Evolutionary conservation across 92 coral and sea anemone genomes (phyloP).

Genomic region (Plumapathes pennacea): DNA sequence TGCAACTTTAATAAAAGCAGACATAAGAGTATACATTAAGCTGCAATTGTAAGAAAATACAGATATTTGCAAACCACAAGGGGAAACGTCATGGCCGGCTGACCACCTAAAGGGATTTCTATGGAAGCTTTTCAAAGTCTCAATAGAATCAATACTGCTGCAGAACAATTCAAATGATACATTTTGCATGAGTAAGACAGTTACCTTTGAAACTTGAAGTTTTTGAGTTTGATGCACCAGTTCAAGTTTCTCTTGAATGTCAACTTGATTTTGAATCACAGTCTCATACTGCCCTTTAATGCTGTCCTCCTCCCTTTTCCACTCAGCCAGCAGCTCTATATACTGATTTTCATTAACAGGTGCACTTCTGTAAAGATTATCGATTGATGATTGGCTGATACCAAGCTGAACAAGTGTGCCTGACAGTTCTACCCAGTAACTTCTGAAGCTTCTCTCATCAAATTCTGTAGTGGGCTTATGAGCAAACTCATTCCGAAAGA

Average conservation of each 20-base stretch:
- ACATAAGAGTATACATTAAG: no score
- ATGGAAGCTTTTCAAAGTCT: no score
- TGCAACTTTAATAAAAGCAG: no score
- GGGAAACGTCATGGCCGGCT: no score
- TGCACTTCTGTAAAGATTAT: neutral
- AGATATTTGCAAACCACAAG: no score
- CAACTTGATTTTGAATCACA: neutral
- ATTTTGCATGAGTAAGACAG: no score
- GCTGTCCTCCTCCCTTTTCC: slow-evolving; percentile 4
- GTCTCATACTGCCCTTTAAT: neutral
- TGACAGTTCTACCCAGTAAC: slow-evolving; percentile 1
- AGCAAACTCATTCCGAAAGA: slow-evolving; percentile 11
- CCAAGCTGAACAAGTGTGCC: slow-evolving; percentile 4
- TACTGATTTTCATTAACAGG: slow-evolving; percentile 8
- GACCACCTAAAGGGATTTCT: no score
- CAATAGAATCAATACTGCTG: no score
- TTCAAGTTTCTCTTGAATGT: neutral
- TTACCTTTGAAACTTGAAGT: no score
- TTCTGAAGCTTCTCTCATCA: neutral
- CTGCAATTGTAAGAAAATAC: no score
- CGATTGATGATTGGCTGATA: neutral
- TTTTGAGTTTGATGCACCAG: neutral
- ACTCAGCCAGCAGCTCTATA: neutral
- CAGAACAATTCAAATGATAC: no score
- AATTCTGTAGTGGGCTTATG: slow-evolving; percentile 9